Conservation (phyloP, 1,140 invertebrate species). For the Platyscapa corneri region DNA sequence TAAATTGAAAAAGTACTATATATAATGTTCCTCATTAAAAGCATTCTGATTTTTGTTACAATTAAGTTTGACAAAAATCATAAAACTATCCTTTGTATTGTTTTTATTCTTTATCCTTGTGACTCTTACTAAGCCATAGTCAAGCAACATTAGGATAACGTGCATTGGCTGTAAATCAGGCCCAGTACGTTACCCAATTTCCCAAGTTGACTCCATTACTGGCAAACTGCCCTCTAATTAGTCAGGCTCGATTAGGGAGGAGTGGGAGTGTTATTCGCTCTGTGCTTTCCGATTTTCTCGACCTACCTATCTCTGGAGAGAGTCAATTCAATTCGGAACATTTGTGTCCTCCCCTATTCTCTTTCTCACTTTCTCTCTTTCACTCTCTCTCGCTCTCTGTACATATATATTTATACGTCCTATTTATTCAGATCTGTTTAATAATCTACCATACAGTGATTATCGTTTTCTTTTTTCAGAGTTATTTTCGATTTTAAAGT, state of each 20-base stretch:
- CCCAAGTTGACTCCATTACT: slow-evolving; percentile 66
- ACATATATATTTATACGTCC: too few species aligned
- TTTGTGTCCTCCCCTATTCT: background rate
- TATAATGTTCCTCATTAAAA: too few species aligned
- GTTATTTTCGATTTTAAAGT: background rate
- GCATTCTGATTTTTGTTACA: too few species aligned
- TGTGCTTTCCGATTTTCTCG: slow-evolving; percentile 21
- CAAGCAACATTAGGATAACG: slow-evolving; percentile 47
- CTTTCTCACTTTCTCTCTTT: background rate
- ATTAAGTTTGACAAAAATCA: too few species aligned
- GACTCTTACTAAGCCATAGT: background rate
- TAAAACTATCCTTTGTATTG: background rate
- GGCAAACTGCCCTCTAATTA: slow-evolving; percentile 70
- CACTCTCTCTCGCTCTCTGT: background rate
- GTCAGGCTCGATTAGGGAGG: slow-evolving; percentile 68
- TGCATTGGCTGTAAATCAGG: slow-evolving; percentile 66
- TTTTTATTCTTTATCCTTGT: background rate
- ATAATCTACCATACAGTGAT: slow-evolving; percentile 39
- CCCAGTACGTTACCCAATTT: slow-evolving; percentile 64
- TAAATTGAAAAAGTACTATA: too few species aligned
- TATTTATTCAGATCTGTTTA: background rate
- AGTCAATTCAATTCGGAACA: slow-evolving; percentile 43
- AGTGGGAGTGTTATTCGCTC: slow-evolving; percentile 32
- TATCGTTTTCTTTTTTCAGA: background rate
- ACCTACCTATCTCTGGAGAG: slow-evolving; percentile 11